Evolutionary conservation across 1,140 invertebrate genomes (phyloP), one percentile per base, ranked within the genome.

Genomic region (Vanessa tameamea): DNA sequence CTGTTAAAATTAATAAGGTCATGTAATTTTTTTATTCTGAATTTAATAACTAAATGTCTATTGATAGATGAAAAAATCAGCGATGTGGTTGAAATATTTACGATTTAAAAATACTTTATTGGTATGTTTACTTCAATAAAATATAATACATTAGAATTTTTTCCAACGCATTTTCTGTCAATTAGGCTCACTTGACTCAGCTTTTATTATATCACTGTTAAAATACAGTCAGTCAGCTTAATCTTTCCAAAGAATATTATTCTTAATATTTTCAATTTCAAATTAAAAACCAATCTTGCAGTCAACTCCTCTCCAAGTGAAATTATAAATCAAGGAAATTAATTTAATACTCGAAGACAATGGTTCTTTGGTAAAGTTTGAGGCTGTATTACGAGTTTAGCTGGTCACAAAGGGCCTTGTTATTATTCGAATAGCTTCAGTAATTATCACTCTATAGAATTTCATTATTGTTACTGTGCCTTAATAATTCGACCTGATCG

Each of bases 361-460:
- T 55, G n/a, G 50, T 8, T 55, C 51, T 67, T 65, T 67, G 23
- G 65, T 26, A 53, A 67, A 67, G 65, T 67, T 55, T 37, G 65
- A 20, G 26, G 31, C 16, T 50, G 31, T 20, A 15, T 67, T 67
- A 55, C 43, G 16, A 57, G 16, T 37, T 55, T 67, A 23, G 20
- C n/a, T 55, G 65, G 48, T 67, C 66, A 47, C 53, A 68, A 55
- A 68, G 37, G n/a, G 7, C 13, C 31, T 37, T 61, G 51, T 57
- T 20, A 59, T 67, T 67, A 67, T 67, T 37, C 47, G 31, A 37
- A 67, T 37, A 55, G 64, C 64, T 67, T 31, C 50, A 48, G 50
- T 43, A 6, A 55, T 67, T 48, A 53, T 51, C 26, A 14, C 48
- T 26, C 43, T 55, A 13, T 53, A 37, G 26, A 59, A 55, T 55